Base-by-base conservation (phyloP, 2,888 invertebrate genomes). In the Coleophora flavipennella region DNA sequence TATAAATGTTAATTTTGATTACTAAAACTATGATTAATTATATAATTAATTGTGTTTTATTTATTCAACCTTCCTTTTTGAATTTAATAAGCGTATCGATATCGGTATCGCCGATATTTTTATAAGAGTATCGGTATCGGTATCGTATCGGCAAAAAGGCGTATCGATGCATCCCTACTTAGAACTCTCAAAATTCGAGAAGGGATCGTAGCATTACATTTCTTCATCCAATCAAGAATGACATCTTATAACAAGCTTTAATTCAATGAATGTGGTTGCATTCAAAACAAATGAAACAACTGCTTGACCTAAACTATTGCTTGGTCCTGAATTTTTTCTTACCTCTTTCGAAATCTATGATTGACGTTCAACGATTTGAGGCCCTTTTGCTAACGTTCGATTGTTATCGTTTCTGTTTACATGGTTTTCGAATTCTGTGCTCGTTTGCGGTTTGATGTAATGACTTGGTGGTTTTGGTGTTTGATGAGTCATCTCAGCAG, bases 371-470 rank as follows among this genome's bases (percentile, higher is more conserved):
- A 65, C 59, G 60, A 67, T 68, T 69, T 62, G 46, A 59, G 55
- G 56, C 55, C 60, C 59, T 67, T 71, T 71, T 59, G 50, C 59
- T 66, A 64, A 60, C 63, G 63, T 56, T 45, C 43, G 71, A 65
- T 71, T 67, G 63, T 69, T 66, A 71, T 69, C 65, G 52, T 52
- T 63, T 65, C 20, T 72, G 70, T 71, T 70, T 68, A 67, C 66
- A 59, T 49, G 55, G 53, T 52, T 59, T 55, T 59, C 51, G 41
- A 55, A 49, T 53, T 55, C 45, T 55, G 52, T 50, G 44, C 46
- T 36, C 41, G 45, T 48, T 46, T 46, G 48, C 43, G 36, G 43
- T 20, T 3, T 6, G 20, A 20, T 46, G 41, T 41, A 29, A 29
- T 29, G 29, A 29, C n/a, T 20, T 20, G 20, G 20, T 20, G 33